Conservation (phyloP, 2,113 vertebrate species). For the Chloropsis hardwickii region DNA sequence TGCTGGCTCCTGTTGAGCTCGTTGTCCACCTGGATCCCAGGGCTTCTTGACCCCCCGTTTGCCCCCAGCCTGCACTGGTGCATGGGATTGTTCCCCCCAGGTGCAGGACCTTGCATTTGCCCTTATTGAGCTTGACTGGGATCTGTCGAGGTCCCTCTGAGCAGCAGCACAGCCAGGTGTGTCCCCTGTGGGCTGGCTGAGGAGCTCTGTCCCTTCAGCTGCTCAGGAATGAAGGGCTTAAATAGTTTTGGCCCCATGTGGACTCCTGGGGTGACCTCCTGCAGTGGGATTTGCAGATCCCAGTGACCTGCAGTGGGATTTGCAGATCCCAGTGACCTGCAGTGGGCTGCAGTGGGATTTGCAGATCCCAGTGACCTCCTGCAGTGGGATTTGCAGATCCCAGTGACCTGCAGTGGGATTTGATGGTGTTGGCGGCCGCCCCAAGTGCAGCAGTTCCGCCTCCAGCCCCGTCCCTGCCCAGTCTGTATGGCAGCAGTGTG, state of each 20-base stretch:
- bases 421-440: not conserved
- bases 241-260: not conserved
- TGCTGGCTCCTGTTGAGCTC: not conserved
- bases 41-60: not conserved
- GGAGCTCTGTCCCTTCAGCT: not conserved
- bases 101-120: not conserved
- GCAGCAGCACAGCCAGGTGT: not conserved
- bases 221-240: not conserved
- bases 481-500: too few relatives aligned
- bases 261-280: not conserved
- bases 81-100: not conserved
- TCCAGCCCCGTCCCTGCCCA: not conserved
- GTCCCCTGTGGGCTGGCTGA: not conserved
- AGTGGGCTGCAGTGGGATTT: not conserved
- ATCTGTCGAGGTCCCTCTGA: not conserved
- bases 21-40: not conserved
- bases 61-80: not conserved
- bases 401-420: not conserved
- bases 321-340: not conserved
- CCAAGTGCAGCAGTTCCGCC: not conserved
- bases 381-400: not conserved
- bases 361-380: not conserved
- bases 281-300: too few relatives aligned
- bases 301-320: not conserved
- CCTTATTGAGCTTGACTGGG: not conserved